Evolutionary conservation across 2,797 vertebrate genomes (phyloP), one percentile per base, ranked within the genome.

Genomic region (Karalla daura): DNA sequence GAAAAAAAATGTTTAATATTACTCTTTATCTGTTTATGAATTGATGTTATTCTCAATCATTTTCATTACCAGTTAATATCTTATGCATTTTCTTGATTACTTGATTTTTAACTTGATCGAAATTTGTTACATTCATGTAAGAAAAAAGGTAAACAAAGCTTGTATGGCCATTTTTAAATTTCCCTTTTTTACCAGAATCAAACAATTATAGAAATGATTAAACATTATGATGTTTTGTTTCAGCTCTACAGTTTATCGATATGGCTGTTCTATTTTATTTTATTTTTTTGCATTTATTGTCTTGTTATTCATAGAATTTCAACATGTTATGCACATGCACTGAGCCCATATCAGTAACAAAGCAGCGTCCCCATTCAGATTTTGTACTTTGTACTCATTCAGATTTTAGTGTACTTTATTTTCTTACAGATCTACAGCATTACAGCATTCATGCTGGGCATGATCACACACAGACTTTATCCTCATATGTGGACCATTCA

Each of bases 401-500:
- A 7, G 13, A 9, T 32, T 44, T 14, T 13, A 21, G 2, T 60
- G 20, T 41, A 30, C 5, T 10, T 14, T 32, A 2, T 12, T 40
- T 33, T 56, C 0, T n/a, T 21, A 20, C 17, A 24, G 4, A 30
- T 40, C 4, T 14, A 37, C 5, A 12, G 13, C 24, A 2, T 33
- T 25, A 33, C 6, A 53, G 25, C 12, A 25, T 40, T 8, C 20
- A 55, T 56, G 14, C 15, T 60, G n/a, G 30, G 2, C 7, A 47
- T 23, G 41, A 5, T 49, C 23, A 54, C 7, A 44, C 27, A 27
- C 7, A 1, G 7, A 30, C 28, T 30, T 6, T 45, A 70, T 78
- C 76, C 61, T 86, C 76, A 73, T 64, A 15, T 36, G 67, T 9
- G 63, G 70, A 75, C 55, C 67, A 76, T 81, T 89, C 70, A 55